These are phyloP conservation scores for Puffinus mauretanicus DNA, from an alignment of 2,113 vertebrate species.

Conservation along the genomic window DNA sequence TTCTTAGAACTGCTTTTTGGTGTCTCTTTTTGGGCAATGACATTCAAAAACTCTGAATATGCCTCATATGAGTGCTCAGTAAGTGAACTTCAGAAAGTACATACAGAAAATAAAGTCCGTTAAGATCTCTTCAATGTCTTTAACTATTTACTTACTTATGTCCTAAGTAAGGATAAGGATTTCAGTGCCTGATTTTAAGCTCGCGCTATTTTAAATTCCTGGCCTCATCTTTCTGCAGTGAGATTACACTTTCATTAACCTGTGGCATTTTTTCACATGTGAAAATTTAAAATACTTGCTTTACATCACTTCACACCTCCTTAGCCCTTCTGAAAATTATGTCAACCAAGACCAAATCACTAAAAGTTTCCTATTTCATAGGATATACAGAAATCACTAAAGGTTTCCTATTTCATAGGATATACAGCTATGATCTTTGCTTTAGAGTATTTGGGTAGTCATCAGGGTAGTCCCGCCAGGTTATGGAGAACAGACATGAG, in stretches of 20 bases:
- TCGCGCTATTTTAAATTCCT: not conserved
- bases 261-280: not conserved
- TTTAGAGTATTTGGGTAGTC: not conserved
- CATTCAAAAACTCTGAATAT: not conserved
- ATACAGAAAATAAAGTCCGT: not conserved
- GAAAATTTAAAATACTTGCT: not conserved
- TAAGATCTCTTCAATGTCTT: not conserved
- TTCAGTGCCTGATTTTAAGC: not conserved
- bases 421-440: not conserved
- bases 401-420: not conserved
- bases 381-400: not conserved
- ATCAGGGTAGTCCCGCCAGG: not conserved
- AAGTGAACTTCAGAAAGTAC: not conserved
- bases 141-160: not conserved
- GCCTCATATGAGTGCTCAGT: not conserved
- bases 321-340: not conserved
- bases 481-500: not conserved
- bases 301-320: not conserved
- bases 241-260: not conserved
- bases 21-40: not conserved
- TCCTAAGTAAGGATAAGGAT: not conserved
- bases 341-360: not conserved
- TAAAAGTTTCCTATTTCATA: not conserved
- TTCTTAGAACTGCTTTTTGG: not conserved
- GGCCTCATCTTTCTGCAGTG: not conserved